Evolutionary conservation across 2,113 vertebrate genomes (phyloP).

Genomic region (Ursus arctos): DNA sequence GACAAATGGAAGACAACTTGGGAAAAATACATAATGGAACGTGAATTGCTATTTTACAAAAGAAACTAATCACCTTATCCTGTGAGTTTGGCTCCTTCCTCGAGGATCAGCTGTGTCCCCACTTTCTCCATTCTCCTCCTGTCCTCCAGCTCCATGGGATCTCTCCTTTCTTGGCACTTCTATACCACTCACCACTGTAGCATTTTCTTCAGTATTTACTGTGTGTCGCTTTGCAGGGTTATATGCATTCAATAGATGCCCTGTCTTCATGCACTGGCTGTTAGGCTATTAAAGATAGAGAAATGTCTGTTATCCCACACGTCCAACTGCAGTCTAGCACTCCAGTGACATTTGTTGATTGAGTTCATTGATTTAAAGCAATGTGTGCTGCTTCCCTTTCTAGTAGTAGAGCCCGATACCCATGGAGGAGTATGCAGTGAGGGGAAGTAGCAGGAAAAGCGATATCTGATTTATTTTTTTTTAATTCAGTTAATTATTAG

Average conservation of each 20-base stretch:
- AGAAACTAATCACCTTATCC: not conserved
- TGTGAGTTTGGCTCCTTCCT: not conserved
- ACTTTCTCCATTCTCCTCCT: not conserved
- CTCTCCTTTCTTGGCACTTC: not conserved
- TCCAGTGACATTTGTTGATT: not conserved
- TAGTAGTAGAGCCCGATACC: not conserved
- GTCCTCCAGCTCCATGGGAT: not conserved
- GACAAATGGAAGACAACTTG: not conserved
- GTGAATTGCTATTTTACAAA: not conserved
- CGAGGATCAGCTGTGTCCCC: not conserved
- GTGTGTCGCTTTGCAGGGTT: not conserved
- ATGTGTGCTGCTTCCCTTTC: not conserved
- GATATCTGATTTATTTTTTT: not conserved
- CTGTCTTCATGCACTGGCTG: not conserved
- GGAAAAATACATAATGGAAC: not conserved
- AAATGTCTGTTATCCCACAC: not conserved
- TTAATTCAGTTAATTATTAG: not conserved
- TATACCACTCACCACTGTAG: not conserved
- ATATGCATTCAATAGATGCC: not conserved
- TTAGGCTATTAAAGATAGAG: not conserved
- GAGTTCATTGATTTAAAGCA: not conserved
- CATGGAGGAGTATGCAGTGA: not conserved
- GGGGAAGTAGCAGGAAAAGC: not conserved
- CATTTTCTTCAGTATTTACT: not conserved
- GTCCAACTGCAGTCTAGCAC: not conserved